A percentile compares a stretch with the other conserved stretches of the same genome.
These are phyloP conservation scores for Taxidea taxus DNA, from an alignment of 2,113 vertebrate genomes.

Conservation along the genomic window DNA sequence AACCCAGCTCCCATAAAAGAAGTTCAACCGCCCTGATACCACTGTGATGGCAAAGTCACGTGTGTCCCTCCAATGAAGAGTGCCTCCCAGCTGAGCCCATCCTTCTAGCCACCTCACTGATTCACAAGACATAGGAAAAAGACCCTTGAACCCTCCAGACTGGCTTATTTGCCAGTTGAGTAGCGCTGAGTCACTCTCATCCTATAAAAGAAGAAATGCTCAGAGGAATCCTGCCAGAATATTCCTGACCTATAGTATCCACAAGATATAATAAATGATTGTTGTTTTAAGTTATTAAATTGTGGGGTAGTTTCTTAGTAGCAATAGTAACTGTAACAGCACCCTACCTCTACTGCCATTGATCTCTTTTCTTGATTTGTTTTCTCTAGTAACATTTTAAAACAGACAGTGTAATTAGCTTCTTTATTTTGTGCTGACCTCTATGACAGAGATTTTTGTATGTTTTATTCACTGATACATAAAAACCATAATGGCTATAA, in stretches of 20 bases:
- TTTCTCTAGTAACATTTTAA: background rate
- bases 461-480: background rate
- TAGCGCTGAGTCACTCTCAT: background rate
- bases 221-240: background rate
- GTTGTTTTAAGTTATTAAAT: background rate
- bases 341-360: background rate
- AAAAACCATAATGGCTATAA: background rate
- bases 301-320: background rate
- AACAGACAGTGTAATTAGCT: background rate
- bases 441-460: background rate
- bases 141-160: background rate
- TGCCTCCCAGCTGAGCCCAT: background rate
- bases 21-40: background rate
- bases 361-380: background rate
- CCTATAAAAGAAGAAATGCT: background rate
- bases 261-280: background rate
- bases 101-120: background rate
- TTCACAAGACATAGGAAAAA: background rate
- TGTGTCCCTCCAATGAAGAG: background rate
- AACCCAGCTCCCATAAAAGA: background rate
- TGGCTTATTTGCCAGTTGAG: background rate
- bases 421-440: background rate
- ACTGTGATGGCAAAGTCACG: background rate
- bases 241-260: background rate
- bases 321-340: background rate